Evolutionary conservation across 1,140 invertebrate genomes (phyloP).

Genomic region (Homarus americanus): DNA sequence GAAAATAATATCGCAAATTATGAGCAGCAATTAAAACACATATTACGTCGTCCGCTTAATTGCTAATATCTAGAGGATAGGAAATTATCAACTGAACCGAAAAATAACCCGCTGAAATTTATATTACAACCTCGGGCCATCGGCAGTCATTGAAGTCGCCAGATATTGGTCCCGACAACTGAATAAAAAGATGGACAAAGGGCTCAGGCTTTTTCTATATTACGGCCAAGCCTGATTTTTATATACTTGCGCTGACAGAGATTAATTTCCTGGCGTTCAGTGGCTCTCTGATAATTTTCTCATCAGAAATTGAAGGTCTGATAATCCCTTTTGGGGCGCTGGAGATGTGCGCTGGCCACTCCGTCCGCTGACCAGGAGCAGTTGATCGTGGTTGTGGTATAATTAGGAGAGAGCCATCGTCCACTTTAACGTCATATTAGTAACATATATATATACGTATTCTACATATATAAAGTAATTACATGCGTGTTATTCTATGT

Average conservation of each 20-base stretch:
- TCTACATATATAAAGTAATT: no score
- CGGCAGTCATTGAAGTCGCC: constrained; percentile 54
- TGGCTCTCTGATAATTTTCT: constrained; percentile 22
- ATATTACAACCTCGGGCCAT: constrained; percentile 58
- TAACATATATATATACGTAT: no score
- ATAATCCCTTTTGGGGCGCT: neutral
- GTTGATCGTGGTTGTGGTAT: no score
- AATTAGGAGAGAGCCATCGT: no score
- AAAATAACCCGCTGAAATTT: constrained; percentile 62
- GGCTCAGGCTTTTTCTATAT: constrained; percentile 54
- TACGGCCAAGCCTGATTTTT: constrained; percentile 48
- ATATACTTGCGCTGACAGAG: constrained; percentile 49
- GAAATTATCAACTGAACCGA: constrained; percentile 63
- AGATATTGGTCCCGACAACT: constrained; percentile 65
- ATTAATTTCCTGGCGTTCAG: constrained; percentile 51
- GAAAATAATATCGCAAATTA: constrained; percentile 62
- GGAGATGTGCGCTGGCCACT: neutral
- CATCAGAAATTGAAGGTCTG: constrained; percentile 42
- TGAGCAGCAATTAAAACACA: constrained; percentile 58
- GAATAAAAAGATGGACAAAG: constrained; percentile 60
- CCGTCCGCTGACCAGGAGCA: no score
- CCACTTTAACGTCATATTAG: no score
- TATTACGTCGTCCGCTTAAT: constrained; percentile 52
- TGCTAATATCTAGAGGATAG: constrained; percentile 63
- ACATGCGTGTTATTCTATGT: no score